These are phyloP conservation scores for Mechanitis mazaeus DNA, from an alignment of 2,888 invertebrate species.

Conservation along the genomic window DNA sequence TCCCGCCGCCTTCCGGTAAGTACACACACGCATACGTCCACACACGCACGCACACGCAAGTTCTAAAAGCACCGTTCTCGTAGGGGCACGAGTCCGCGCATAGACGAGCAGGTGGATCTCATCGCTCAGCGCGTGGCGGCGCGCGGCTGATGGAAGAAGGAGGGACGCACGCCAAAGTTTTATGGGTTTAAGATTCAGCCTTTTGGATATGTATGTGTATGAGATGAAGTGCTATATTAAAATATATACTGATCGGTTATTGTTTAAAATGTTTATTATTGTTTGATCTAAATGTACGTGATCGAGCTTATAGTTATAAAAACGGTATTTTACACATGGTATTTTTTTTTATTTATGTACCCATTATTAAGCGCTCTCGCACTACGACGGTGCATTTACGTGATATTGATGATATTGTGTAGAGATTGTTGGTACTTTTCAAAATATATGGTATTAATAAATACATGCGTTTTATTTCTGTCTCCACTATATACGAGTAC, in stretches of 20 bases:
- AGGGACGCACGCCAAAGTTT: background rate
- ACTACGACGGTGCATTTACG: constrained; percentile 19
- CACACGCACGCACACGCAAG: constrained; percentile 2
- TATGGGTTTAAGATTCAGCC: background rate
- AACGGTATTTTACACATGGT: too few species aligned
- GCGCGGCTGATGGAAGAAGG: constrained; percentile 8
- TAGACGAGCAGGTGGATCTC: constrained; percentile 87
- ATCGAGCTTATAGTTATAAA: constrained; percentile 21
- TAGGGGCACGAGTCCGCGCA: constrained; percentile 84
- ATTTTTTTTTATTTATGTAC: too few species aligned
- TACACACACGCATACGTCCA: background rate
- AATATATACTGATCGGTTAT: background rate
- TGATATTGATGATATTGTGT: constrained; percentile 13
- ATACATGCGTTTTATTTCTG: constrained; percentile 11
- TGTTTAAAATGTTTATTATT: too few species aligned
- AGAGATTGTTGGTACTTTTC: constrained; percentile 16
- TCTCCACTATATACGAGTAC: background rate
- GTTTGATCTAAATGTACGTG: constrained; percentile 15
- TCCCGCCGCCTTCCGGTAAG: constrained; percentile 83
- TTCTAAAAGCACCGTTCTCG: background rate
- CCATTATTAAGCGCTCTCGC: too few species aligned
- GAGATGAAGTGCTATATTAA: background rate
- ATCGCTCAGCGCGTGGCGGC: constrained; percentile 78
- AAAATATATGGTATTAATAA: constrained; percentile 21
- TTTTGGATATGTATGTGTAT: background rate